Conservation (phyloP, 1,140 invertebrate genomes). For the Pseudomyrmex sp. region DNA sequence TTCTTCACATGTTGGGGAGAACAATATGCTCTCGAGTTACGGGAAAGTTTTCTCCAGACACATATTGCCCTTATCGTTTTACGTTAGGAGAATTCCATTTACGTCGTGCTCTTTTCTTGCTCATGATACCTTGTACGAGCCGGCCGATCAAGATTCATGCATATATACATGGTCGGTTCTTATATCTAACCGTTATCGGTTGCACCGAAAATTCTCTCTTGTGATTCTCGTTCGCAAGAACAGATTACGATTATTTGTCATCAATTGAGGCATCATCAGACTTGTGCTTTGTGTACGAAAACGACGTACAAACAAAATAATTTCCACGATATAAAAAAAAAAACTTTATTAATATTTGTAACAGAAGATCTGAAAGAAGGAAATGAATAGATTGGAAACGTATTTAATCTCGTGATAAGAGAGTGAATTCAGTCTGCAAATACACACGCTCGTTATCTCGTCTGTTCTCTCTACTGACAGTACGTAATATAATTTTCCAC, state of each 20-base stretch:
- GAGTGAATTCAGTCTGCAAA: not conserved
- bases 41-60: constrained; percentile 47
- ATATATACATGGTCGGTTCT: not conserved
- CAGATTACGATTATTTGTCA: not conserved
- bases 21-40: constrained; percentile 58
- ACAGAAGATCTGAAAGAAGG: no score
- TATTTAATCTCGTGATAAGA: not conserved
- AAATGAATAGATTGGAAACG: not conserved
- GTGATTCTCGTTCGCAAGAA: constrained; percentile 9
- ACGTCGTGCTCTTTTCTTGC: constrained; percentile 34
- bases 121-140: constrained; percentile 9
- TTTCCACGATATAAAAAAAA: not conserved
- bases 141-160: constrained; percentile 47
- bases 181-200: constrained; percentile 55
- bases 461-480: constrained; percentile 14
- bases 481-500: not conserved
- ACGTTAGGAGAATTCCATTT: constrained; percentile 30
- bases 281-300: not conserved
- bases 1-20: constrained; percentile 47
- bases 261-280: not conserved
- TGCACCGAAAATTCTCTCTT: constrained; percentile 40
- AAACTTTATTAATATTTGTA: no score
- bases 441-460: not conserved
- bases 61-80: constrained; percentile 59
- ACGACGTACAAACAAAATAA: not conserved